Evolutionary conservation across 2,797 vertebrate genomes (phyloP).

Genomic region (Acestrorhynchus altus): DNA sequence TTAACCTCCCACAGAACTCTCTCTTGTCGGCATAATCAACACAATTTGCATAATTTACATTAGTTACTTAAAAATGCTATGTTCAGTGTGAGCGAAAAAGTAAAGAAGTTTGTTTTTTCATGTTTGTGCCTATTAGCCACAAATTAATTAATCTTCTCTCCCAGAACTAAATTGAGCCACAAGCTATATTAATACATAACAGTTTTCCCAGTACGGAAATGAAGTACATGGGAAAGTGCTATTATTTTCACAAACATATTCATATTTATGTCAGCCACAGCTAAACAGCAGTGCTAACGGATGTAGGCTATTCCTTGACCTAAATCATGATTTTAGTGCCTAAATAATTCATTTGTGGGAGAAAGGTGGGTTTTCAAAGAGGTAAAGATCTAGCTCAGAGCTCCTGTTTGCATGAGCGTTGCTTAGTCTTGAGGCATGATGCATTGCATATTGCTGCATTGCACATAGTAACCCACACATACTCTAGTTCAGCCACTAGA

Average conservation of each 20-base stretch:
- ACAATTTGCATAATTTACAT: slow-evolving; percentile 86
- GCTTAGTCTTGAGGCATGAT: neutral
- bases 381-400: neutral
- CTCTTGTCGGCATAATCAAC: slow-evolving; percentile 83
- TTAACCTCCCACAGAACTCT: slow-evolving; percentile 77
- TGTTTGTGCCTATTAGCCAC: slow-evolving; percentile 89
- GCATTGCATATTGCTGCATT: neutral
- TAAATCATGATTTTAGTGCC: slow-evolving; percentile 18
- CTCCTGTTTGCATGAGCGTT: slow-evolving; percentile 10
- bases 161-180: slow-evolving; percentile 80
- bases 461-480: slow-evolving; percentile 23
- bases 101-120: slow-evolving; percentile 87
- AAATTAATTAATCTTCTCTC: slow-evolving; percentile 85
- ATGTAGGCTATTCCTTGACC: slow-evolving; percentile 60
- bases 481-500: slow-evolving; percentile 73
- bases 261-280: slow-evolving; percentile 69
- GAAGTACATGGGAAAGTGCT: slow-evolving; percentile 73
- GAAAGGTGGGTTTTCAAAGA: slow-evolving; percentile 18
- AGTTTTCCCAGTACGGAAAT: slow-evolving; percentile 78
- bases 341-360: slow-evolving; percentile 21
- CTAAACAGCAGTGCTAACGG: slow-evolving; percentile 46
- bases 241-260: slow-evolving; percentile 84
- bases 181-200: slow-evolving; percentile 81
- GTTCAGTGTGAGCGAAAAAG: slow-evolving; percentile 78
- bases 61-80: slow-evolving; percentile 81